Evolutionary conservation across 2,797 vertebrate species (phyloP), one percentile per base, ranked within the genome.

Genomic region (Etheostoma nigrum): DNA sequence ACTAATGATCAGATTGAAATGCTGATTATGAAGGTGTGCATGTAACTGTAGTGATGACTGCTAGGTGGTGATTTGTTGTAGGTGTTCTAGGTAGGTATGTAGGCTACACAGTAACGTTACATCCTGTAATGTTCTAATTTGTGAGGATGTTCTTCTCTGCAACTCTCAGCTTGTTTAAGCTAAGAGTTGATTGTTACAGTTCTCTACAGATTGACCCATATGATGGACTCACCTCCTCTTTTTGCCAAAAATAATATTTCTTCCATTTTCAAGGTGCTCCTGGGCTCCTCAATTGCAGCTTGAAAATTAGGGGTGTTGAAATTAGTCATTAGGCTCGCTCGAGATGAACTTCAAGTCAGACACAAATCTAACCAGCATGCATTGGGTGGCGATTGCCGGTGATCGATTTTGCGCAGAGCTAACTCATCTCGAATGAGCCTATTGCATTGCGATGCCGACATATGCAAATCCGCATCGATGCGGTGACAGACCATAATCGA

Each of bases 251-350:
- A 11, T 23, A 68, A 66, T 23, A 61, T 57, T 27, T 52, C 10
- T 72, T 58, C 51, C 10, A 65, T 58, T 74, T 74, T 57, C 15
- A 67, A 73, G 54, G 47, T 55, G 48, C 63, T 53, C 16, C 48
- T 63, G 3, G 14, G 1, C 6, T 44, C 12, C 33, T 59, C 8
- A 9, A 4, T 21, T 64, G 48, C 59, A 36, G n/a, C 45, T 25
- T 19, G 16, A 73, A 73, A 74, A 65, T 10, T 40, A 40, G 36
- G 10, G 36, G 10, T 40, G 36, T 40, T 11, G 36, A 40, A 40
- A 40, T 11, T 4, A 40, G 1, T 40, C 36, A 40, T 40, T 40
- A 40, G 36, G 36, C 36, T 40, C 36, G 10, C 10, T 40, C 1
- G 36, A 11, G 10, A 40, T 40, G 3, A 40, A 40, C 36, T 40